Conservation (phyloP, 2,888 invertebrate species). For the Thymelicus lineola region DNA sequence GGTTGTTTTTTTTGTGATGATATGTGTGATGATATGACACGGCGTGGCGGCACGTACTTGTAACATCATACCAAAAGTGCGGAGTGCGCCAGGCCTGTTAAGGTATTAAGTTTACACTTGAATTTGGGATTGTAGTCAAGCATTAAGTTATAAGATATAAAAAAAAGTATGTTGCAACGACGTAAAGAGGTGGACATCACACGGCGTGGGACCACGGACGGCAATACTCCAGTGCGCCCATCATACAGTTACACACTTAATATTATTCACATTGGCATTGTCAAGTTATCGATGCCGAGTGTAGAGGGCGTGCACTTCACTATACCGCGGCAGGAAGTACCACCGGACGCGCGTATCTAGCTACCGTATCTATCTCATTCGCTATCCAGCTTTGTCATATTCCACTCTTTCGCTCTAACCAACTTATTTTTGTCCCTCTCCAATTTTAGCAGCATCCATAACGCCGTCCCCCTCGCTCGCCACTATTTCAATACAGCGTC, state of each 20-base stretch:
- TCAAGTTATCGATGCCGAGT: conserved; percentile 30
- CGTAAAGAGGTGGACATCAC: too few species aligned
- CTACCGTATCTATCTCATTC: conserved; percentile 78
- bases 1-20: too few species aligned
- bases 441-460: conserved; percentile 49
- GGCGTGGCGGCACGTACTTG: too few species aligned
- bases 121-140: too few species aligned
- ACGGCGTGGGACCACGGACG: too few species aligned
- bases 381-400: conserved; percentile 66
- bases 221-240: too few species aligned
- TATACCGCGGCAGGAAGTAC: conserved; percentile 69
- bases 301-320: conserved; percentile 39
- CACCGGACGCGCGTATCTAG: conserved; percentile 80
- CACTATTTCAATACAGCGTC: conserved; percentile 59
- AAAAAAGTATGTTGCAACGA: too few species aligned
- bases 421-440: conserved; percentile 56
- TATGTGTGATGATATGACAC: too few species aligned
- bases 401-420: conserved; percentile 62
- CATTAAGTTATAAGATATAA: too few species aligned
- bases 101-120: too few species aligned
- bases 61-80: too few species aligned
- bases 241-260: neutral
- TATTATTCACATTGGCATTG: conserved; percentile 19
- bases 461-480: conserved; percentile 58
- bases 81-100: too few species aligned